These are phyloP conservation scores for Coregonus clupeaformis DNA, from an alignment of 2,113 vertebrate genomes.

Conservation along the genomic window DNA sequence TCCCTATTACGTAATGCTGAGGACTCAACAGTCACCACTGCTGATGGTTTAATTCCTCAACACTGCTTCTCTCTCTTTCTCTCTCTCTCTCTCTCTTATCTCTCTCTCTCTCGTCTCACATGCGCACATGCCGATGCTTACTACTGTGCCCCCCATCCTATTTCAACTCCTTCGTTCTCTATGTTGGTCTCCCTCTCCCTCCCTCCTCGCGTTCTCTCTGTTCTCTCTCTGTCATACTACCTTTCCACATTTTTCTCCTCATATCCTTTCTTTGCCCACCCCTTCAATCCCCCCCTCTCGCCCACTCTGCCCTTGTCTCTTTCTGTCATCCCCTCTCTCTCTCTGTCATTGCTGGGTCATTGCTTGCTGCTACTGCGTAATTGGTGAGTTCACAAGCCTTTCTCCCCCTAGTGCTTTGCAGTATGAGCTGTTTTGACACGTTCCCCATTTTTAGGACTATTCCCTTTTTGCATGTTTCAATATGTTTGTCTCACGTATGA, in stretches of 20 bases:
- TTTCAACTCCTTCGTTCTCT: constrained; percentile 74
- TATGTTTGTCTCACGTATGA: constrained; percentile 51
- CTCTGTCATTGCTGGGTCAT: constrained; percentile 84
- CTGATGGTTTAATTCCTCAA: constrained; percentile 74
- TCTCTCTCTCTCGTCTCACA: constrained; percentile 72
- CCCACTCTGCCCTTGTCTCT: constrained; percentile 71
- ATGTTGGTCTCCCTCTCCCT: constrained; percentile 78
- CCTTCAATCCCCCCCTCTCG: constrained; percentile 68
- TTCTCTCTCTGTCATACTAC: constrained; percentile 79
- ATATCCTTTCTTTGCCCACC: constrained; percentile 67
- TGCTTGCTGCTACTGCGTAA: constrained; percentile 90
- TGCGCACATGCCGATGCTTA: constrained; percentile 42
- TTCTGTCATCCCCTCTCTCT: constrained; percentile 80
- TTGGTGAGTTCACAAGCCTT: constrained; percentile 86
- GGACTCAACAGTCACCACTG: constrained; percentile 29
- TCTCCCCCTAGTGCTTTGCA: constrained; percentile 40
- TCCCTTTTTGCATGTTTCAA: constrained; percentile 50
- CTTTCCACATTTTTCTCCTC: constrained; percentile 75
- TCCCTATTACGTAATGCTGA: constrained; percentile 36
- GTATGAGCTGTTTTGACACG: constrained; percentile 54
- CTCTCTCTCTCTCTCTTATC: constrained; percentile 79
- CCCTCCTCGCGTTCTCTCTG: constrained; percentile 77
- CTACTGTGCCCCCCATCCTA: constrained; percentile 68
- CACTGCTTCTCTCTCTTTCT: constrained; percentile 75
- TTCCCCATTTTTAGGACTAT: constrained; percentile 12